Base-by-base conservation (phyloP, 1,140 invertebrate species). In the Drosophila repleta region DNA sequence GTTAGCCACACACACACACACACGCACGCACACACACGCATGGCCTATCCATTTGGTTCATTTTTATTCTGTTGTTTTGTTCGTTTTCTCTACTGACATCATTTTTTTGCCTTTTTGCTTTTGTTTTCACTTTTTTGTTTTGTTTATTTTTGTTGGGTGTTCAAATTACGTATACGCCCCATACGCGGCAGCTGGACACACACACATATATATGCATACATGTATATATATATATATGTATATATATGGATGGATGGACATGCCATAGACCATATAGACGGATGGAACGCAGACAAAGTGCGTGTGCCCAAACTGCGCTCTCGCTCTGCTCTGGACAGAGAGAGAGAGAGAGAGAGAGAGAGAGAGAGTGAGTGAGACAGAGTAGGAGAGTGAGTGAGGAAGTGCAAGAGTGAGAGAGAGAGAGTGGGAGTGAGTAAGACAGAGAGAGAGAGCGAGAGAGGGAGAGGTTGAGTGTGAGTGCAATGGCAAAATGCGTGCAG, bases 11-110 rank as follows among this genome's bases (percentile, higher is more conserved):
- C 74, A 56, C 69, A 48, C 56, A 48, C 29, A 68, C 20, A 15
- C 29, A 37, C 49, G 8, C 57, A 48, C 20, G 24, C 43, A 18
- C 24, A 37, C 20, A 32, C 29, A 17, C 37, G 29, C 39, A 39
- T 4, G 58, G 58, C 35, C 64, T 66, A 75, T 62, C 65, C 80
- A 80, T 85, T 87, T 85, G 82, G 82, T 87, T 85, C 82, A 85
- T 85, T 85, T 85, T 85, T 85, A 74, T 74, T 84, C 73, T 57
- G 65, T 84, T 85, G 82, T 87, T 87, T 85, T 85, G 82, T 55
- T 85, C 78, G 78, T 85, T 87, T 85, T 85, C 78, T 87, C 82
- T 84, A 85, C 82, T 85, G 82, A 85, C 82, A 85, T 85, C 78
- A 65, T 82, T 87, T 85, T 74, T 83, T 85, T 77, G 51, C 46